Conservation (phyloP, 2,113 vertebrate genomes). For the Gymnocephalus cernua region DNA sequence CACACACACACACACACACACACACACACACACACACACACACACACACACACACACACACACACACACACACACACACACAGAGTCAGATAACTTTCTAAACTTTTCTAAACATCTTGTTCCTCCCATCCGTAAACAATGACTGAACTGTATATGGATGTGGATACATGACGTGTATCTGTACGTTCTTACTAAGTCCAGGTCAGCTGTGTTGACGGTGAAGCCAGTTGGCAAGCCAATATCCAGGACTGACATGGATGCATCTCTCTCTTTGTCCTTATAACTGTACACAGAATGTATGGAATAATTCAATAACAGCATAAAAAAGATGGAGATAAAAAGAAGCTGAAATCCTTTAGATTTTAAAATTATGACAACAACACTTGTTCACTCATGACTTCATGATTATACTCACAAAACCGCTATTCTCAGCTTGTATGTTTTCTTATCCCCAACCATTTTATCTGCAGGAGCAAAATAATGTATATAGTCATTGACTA, state of each 20-base stretch:
- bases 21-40: too few species aligned
- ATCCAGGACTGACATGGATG: slow-evolving; percentile 84
- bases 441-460: background rate
- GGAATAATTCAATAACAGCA: background rate
- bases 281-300: slow-evolving; percentile 54
- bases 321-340: background rate
- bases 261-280: slow-evolving; percentile 44
- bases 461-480: slow-evolving; percentile 42
- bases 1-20: too few species aligned
- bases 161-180: background rate
- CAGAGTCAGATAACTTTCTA: background rate
- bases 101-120: too few species aligned
- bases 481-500: too few species aligned
- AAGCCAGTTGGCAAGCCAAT: slow-evolving; percentile 84
- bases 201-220: slow-evolving; percentile 72
- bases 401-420: slow-evolving; percentile 66
- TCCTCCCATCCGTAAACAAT: too few species aligned
- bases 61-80: background rate
- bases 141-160: too few species aligned
- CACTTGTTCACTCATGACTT: too few species aligned
- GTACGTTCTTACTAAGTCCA: slow-evolving; percentile 68
- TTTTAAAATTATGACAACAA: too few species aligned
- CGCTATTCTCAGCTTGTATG: slow-evolving; percentile 62
- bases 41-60: too few species aligned
- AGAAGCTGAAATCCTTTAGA: background rate